phyloP scores from a whole-genome alignment of 2,797 vertebrate genomes.

The Clarias platycephalus region DNA sequence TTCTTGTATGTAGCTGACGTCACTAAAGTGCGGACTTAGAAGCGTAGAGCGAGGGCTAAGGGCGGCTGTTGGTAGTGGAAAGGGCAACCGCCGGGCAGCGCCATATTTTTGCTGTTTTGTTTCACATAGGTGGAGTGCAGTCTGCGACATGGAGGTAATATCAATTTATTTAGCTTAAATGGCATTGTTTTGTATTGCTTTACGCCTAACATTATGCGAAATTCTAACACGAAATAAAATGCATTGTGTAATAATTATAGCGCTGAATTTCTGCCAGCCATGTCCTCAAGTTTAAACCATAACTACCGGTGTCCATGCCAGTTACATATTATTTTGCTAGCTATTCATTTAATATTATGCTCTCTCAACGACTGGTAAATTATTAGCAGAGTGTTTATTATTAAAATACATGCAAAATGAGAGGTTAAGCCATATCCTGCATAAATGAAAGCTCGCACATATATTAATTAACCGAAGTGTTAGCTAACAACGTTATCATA shows the following conservation, averaged over 20 bases:
- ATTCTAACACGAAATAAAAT: background rate
- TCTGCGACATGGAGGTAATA: constrained; percentile 79
- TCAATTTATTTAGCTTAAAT: background rate
- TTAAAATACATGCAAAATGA: background rate
- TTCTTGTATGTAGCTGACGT: background rate
- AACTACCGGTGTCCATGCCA: background rate
- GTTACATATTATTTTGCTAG: background rate
- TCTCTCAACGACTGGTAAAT: too few species aligned
- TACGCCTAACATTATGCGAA: background rate
- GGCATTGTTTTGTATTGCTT: background rate
- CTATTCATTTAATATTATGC: background rate
- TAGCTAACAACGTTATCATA: background rate
- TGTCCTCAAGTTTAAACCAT: background rate
- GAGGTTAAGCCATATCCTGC: too few species aligned
- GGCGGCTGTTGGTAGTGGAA: background rate
- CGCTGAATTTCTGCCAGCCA: background rate
- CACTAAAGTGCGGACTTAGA: background rate
- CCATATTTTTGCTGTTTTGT: constrained; percentile 12
- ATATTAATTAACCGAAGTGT: background rate
- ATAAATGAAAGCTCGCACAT: too few species aligned
- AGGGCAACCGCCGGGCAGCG: constrained; percentile 3
- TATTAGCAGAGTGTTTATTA: background rate
- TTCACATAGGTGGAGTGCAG: constrained; percentile 23
- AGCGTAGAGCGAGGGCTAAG: background rate
- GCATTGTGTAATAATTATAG: too few species aligned